Conservation (phyloP, 2,888 invertebrate species). For the Cyclophora punctaria region DNA sequence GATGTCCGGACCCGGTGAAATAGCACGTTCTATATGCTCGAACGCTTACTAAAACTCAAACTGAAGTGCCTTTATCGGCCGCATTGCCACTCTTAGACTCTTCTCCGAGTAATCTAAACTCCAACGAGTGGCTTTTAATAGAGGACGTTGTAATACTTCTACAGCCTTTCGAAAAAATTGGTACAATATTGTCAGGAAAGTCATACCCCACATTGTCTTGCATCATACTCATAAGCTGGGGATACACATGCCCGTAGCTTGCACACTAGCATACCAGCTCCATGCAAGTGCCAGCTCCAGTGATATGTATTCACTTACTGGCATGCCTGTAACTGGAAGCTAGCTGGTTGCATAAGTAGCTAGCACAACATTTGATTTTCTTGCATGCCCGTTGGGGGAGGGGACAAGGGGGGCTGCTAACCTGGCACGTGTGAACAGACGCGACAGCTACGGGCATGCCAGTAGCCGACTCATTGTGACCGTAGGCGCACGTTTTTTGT, state of each 20-base stretch:
- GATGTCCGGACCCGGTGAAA: too few relatives aligned
- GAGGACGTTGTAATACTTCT: constrained; percentile 5
- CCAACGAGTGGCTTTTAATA: constrained; percentile 11
- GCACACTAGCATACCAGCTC: constrained; percentile 13
- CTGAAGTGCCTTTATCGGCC: too few relatives aligned
- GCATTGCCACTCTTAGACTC: not conserved
- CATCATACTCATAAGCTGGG: constrained; percentile 10
- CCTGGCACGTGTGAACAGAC: constrained; percentile 13
- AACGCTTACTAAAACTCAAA: too few relatives aligned
- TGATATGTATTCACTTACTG: constrained; percentile 11
- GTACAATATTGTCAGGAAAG: constrained; percentile 10
- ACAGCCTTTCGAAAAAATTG: constrained; percentile 9
- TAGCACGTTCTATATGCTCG: too few relatives aligned
- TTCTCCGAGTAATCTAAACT: constrained; percentile 4
- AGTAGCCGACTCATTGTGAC: constrained; percentile 7
- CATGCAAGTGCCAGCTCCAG: constrained; percentile 12
- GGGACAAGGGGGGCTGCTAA: constrained; percentile 3
- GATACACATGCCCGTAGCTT: constrained; percentile 5
- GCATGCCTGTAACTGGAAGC: constrained; percentile 12
- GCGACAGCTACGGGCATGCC: constrained; percentile 12
- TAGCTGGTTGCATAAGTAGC: constrained; percentile 8
- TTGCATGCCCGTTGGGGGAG: constrained; percentile 15
- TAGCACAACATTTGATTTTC: constrained; percentile 14
- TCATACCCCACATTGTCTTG: constrained; percentile 7
- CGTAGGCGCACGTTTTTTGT: constrained; percentile 9